These are phyloP conservation scores for Centruroides sculpturatus DNA, from an alignment of 1,140 invertebrate species.

Conservation along the genomic window DNA sequence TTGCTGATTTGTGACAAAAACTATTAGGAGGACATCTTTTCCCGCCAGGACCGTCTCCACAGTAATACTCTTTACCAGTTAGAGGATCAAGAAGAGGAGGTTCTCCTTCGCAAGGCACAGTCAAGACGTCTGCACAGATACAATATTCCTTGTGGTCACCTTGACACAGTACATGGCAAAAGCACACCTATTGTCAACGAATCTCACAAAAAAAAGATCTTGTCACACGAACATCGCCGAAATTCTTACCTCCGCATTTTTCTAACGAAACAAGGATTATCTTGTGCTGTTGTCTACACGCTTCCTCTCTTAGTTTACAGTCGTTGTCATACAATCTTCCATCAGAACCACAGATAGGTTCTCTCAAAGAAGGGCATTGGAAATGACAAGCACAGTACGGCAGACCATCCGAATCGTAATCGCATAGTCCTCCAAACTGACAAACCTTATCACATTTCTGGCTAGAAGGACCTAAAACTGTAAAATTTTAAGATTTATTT, in stretches of 20 bases:
- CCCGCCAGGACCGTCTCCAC: constrained; percentile 56
- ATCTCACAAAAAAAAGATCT: too few species aligned
- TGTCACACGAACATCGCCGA: too few species aligned
- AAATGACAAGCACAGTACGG: constrained; percentile 17
- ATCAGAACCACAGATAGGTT: constrained; percentile 40
- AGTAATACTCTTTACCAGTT: constrained; percentile 62
- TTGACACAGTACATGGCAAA: too few species aligned
- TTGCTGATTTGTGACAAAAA: constrained; percentile 66
- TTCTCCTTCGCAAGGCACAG: constrained; percentile 60
- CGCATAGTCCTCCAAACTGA: constrained; percentile 18
- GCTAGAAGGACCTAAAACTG: background rate
- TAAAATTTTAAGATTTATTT: too few species aligned
- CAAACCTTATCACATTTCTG: constrained; percentile 12
- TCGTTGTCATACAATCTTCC: constrained; percentile 60
- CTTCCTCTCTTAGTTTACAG: constrained; percentile 75
- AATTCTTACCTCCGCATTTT: constrained; percentile 8
- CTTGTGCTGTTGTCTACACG: constrained; percentile 66
- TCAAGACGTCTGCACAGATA: constrained; percentile 27
- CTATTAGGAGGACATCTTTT: constrained; percentile 63
- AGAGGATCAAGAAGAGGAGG: constrained; percentile 51
- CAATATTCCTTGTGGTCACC: too few species aligned
- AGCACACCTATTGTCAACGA: too few species aligned
- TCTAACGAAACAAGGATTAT: constrained; percentile 28
- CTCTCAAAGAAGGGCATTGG: constrained; percentile 7
- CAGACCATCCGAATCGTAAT: constrained; percentile 10